Base-by-base conservation (phyloP, 2,113 vertebrate genomes). In the Cyprinodon variegatus region DNA sequence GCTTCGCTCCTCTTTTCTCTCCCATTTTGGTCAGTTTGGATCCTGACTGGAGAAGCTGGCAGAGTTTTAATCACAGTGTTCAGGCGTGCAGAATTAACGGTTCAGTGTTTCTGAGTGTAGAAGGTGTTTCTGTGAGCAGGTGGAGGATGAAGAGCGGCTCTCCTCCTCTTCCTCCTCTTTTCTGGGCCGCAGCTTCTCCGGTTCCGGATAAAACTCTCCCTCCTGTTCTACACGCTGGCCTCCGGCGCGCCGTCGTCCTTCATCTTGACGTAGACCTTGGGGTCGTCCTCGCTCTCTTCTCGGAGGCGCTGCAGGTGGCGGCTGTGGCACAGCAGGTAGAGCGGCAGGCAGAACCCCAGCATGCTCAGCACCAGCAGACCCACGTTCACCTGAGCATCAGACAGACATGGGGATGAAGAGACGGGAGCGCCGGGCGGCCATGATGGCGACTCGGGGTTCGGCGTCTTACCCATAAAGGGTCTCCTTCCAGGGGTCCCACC, bases 341-440 rank as follows among this genome's bases (percentile, higher is more conserved):
- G 14, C 0, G 98, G 98, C 64, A 99, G 95, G 92, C 97, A 99
- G 94, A 99, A 99, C 4, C 98, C 98, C 88, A 99, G 87, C 84
- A 97, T 84, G 92, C 96, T 98, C 74, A 99, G 0, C 1, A 3
- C 94, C 61, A 99, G 85, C 75, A 99, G 92, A 37, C 97, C 98
- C 82, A 99, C 96, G 0, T 99, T 99, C 70, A 99, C 96, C 98
- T 99, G 0, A 37, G 11, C 1, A n/a, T 36, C n/a, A 74, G 48
- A 15, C 3, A 57, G 59, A 59, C 15, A 59, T 12, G 5, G 36
- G 20, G 36, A 72, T 72, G 29, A 1, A 50, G 40, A 14, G 37
- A 4, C 3, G 48, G 36, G 37, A 59, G 59, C 15, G 37, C 50
- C 29, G 43, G 29, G 41, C 39, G 59, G 46, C 14, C 29, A 46